Percentiles rank a stretch among this genome's conserved stretches.
Conservation (phyloP, 2,797 vertebrate genomes). For the Tolypeutes matacus region DNA sequence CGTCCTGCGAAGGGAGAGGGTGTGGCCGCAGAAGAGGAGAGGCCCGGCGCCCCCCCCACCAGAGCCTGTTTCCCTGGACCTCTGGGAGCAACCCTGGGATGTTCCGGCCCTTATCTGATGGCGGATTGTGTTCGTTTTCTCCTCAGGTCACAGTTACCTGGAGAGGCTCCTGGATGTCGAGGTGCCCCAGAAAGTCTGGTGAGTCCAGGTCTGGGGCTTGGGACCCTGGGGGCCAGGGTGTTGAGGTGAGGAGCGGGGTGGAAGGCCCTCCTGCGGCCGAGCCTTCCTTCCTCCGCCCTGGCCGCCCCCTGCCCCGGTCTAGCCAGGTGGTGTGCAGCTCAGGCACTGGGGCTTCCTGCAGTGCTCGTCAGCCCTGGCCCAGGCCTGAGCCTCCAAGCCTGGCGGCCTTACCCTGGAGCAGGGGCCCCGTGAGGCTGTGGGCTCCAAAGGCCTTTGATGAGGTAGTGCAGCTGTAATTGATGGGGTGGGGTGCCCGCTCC, state of each 20-base stretch:
- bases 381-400: not conserved
- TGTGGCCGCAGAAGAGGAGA: too few relatives aligned
- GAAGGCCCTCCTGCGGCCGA: not conserved
- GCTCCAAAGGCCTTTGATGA: not conserved
- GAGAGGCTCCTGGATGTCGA: constrained; percentile 87
- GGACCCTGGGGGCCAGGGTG: too few relatives aligned
- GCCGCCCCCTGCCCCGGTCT: not conserved
- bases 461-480: not conserved
- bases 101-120: not conserved
- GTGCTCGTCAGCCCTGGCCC: too few relatives aligned
- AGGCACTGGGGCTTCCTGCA: not conserved
- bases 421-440: not conserved
- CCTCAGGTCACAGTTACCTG: constrained; percentile 87
- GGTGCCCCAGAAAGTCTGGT: constrained; percentile 83
- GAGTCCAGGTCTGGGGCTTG: constrained; percentile 66
- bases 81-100: not conserved
- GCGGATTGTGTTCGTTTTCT: not conserved
- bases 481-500: not conserved
- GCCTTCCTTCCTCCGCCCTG: not conserved
- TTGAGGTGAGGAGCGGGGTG: too few relatives aligned
- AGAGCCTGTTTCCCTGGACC: not conserved
- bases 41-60: not conserved
- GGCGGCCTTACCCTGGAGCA: not conserved
- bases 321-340: not conserved
- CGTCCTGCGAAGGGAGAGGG: not conserved